Evolutionary conservation across 2,888 invertebrate genomes (phyloP), one percentile per base, ranked within the genome.

Genomic region (Trissolcus japonicus): DNA sequence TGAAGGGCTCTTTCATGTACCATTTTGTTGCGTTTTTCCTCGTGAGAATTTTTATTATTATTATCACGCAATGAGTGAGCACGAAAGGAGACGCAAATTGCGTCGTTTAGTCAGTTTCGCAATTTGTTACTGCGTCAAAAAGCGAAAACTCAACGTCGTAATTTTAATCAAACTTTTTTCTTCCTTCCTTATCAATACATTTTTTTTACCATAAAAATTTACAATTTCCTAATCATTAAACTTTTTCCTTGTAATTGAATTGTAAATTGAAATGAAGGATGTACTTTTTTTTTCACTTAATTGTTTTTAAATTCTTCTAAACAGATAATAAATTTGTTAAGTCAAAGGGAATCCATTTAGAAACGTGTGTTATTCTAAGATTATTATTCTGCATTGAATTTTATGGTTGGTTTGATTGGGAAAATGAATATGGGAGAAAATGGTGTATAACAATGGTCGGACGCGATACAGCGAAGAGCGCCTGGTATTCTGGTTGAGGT

Each of bases 401-500:
- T 67, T 57, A 67, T 63, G 56, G 74, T 62, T 14, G 43, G 46
- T 57, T 66, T 62, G 73, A 74, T 74, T 68, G 67, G 54, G 67
- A 74, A 74, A 74, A 74, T 66, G 56, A 67, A 57, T 43, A 21
- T 7, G 21, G 35, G 17, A 21, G 53, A 57, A 74, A 74, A 68
- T 68, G 59, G 56, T 48, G 53, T 53, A 61, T 62, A 67, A 78
- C 78, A 69, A 69, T 71, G 57, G 59, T 16, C 41, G 51, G 6
- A 35, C 60, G 35, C 16, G 69, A 71, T 67, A 61, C 69, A 69
- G 46, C 16, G 69, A 69, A 59, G 62, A 62, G 62, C 59, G 46
- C 48, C 59, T 60, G 71, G 80, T 79, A 81, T 82, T 82, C 83
- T 80, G 82, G 82, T 80, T 82, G 75, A 75, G 68, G 68, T 63